Evolutionary conservation across 2,888 invertebrate genomes (phyloP), one percentile per base, ranked within the genome.

Genomic region (Zaprionus lineosus): DNA sequence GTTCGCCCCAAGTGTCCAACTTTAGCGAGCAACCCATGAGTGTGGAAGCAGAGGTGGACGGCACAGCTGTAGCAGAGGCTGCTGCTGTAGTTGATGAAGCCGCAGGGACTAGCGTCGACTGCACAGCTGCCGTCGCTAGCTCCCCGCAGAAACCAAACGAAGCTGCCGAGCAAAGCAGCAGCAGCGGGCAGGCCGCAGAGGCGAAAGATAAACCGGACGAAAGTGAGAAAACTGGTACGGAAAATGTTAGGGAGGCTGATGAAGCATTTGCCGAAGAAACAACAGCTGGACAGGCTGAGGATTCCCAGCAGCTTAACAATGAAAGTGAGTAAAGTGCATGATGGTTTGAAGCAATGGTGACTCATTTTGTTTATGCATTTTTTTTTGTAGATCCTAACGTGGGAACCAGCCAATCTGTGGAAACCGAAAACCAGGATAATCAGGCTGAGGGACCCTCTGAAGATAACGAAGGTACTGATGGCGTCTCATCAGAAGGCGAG

Each of bases 1-100:
- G 97, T 88, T 97, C 97, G 0, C 97, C 97, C 3, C 95, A 95
- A 90, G 91, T 90, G 55, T 92, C 92, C 0, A 91, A 94, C 69
- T 94, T 94, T 82, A 92, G 92, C 52, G 94, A 94, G 11, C 78
- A 81, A 33, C 46, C 70, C 2, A 40, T 33, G 1, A 44, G 69
- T n/a, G 58, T 44, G 72, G 89, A 56, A 5, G 40, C 58, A 3
- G 75, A 73, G n/a, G 71, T 67, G 0, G 77, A 75, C 14, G 74
- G 52, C 85, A 26, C 55, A 41, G 81, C 48, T 73, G 88, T 55
- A 89, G 90, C 58, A 88, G 76, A 70, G 7, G 75, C 58, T 9
- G 53, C 52, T 3, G 65, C 68, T 6, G 69, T 33, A 2, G 48
- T 39, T 0, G 67, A 77, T 14, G 84, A 79, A 0, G 66, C 48